Conservation (phyloP, 2,888 invertebrate species). For the Brachyopa scutellaris region DNA sequence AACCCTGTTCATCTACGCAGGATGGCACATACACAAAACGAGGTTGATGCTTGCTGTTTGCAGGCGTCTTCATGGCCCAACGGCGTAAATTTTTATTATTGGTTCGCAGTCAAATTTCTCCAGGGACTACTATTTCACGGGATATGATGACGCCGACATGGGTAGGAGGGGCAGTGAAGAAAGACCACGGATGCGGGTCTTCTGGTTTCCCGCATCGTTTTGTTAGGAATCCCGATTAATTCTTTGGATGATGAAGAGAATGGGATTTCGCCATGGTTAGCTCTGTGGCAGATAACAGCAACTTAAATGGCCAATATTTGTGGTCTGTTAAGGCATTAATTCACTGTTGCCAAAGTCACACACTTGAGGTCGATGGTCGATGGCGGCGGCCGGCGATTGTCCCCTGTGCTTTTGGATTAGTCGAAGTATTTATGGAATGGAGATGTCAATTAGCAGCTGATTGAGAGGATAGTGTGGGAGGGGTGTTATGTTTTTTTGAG, state of each 20-base stretch:
- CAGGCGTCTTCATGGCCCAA: slow-evolving; percentile 36
- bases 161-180: neutral
- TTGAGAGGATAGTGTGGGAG: neutral
- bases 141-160: neutral
- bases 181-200: slow-evolving; percentile 3
- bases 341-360: slow-evolving; percentile 15
- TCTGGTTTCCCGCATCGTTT: slow-evolving; percentile 24
- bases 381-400: neutral
- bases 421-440: slow-evolving; percentile 15
- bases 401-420: slow-evolving; percentile 21
- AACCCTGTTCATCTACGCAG: neutral
- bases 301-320: slow-evolving; percentile 40
- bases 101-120: slow-evolving; percentile 56
- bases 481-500: neutral
- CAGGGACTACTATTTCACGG: slow-evolving; percentile 50
- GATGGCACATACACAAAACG: slow-evolving; percentile 13
- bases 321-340: slow-evolving; percentile 29
- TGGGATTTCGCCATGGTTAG: neutral
- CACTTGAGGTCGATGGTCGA: slow-evolving; percentile 13
- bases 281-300: slow-evolving; percentile 21
- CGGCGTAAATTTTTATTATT: slow-evolving; percentile 53
- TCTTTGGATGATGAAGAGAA: neutral
- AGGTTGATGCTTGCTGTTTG: slow-evolving; percentile 18
- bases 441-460: slow-evolving; percentile 38
- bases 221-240: slow-evolving; percentile 33